phyloP scores from a whole-genome alignment of 1,140 invertebrate genomes.

The Bombus balteatus region DNA sequence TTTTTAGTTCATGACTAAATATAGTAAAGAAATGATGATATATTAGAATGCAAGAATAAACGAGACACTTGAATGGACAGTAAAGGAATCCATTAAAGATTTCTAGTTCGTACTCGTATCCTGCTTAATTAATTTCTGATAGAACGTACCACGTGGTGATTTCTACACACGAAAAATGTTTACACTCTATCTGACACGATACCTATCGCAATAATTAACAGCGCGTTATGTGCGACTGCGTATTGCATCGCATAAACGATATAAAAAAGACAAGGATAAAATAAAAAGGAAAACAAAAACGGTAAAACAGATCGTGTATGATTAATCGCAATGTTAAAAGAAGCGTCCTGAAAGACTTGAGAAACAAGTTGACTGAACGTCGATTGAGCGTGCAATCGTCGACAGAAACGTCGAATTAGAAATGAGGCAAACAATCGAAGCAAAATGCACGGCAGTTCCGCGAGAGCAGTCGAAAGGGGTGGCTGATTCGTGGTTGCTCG shows the following conservation, averaged over 20 bases:
- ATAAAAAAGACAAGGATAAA: neutral
- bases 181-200: conserved; percentile 24
- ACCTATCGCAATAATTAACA: conserved; percentile 40
- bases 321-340: neutral
- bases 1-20: too few species aligned
- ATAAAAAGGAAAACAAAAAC: neutral
- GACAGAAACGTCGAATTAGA: conserved; percentile 43
- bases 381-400: conserved; percentile 26
- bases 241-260: neutral
- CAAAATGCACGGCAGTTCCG: conserved; percentile 47
- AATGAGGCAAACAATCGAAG: conserved; percentile 51
- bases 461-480: conserved; percentile 32
- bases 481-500: conserved; percentile 43
- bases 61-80: neutral
- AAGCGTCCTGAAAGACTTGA: neutral
- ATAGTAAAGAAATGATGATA: neutral
- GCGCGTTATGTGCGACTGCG: conserved; percentile 2
- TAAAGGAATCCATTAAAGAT: conserved; percentile 17
- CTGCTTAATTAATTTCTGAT: conserved; percentile 36
- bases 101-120: conserved; percentile 1
- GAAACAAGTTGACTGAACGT: neutral
- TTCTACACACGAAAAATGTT: conserved; percentile 30
- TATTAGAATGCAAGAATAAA: neutral
- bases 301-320: neutral
- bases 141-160: conserved; percentile 28